Evolutionary conservation across 2,113 vertebrate species (phyloP).

Genomic region (Spizaetus ornatus): DNA sequence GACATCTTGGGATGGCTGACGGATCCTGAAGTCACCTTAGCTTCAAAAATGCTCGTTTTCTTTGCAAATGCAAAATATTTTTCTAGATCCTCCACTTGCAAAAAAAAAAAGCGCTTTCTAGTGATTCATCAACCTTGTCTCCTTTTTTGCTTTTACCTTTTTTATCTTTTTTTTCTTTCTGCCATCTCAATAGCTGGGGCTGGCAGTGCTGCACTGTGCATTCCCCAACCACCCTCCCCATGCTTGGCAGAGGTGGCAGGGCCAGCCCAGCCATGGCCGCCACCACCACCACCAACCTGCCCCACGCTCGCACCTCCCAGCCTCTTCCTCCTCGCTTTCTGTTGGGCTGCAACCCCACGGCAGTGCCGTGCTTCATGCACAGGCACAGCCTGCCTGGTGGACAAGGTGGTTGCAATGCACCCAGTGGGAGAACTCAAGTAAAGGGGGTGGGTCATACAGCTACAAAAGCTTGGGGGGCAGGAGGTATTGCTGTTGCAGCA

Average conservation of each 20-base stretch:
- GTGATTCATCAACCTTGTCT: neutral
- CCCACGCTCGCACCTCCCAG: neutral
- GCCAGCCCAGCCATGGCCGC: neutral
- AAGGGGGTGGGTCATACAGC: neutral
- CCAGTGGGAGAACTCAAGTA: neutral
- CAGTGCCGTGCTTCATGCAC: neutral
- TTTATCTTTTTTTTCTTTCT: neutral
- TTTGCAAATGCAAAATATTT: neutral
- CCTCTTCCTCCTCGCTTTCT: neutral
- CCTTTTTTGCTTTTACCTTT: neutral
- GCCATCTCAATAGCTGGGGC: neutral
- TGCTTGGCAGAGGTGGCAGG: neutral
- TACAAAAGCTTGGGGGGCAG: neutral
- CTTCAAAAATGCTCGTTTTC: neutral
- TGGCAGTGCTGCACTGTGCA: neutral
- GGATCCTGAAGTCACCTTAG: neutral
- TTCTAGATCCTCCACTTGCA: neutral
- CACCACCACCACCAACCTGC: no score
- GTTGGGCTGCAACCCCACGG: neutral
- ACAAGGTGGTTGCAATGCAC: neutral
- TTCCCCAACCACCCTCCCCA: neutral
- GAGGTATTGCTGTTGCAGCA: neutral
- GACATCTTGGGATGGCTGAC: neutral
- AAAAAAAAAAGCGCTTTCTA: neutral
- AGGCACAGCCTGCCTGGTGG: accelerated